Conservation (phyloP, 2,797 vertebrate species). For the Coregonus suidteri region DNA sequence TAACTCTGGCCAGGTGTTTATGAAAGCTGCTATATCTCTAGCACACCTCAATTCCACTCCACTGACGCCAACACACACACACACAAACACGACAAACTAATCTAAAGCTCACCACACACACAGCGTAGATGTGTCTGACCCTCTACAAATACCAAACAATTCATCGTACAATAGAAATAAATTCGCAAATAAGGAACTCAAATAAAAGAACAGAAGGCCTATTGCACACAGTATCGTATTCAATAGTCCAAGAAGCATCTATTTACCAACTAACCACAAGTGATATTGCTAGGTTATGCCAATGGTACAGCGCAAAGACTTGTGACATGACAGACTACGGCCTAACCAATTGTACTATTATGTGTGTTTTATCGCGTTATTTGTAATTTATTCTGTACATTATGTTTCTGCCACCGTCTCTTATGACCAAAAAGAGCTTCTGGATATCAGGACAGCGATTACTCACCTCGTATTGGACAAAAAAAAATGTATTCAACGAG, state of each 20-base stretch:
- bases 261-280: too few species aligned
- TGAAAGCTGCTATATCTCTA: conserved; percentile 36
- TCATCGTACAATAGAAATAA: not conserved
- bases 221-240: not conserved
- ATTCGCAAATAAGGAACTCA: not conserved
- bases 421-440: too few species aligned
- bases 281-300: too few species aligned
- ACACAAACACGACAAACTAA: not conserved
- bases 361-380: too few species aligned
- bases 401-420: too few species aligned
- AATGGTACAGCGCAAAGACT: not conserved
- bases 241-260: not conserved
- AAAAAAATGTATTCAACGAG: too few species aligned
- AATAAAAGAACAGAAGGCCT: not conserved
- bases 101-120: not conserved
- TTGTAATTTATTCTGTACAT: too few species aligned
- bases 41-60: conserved; percentile 11
- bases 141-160: too few species aligned
- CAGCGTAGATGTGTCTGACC: too few species aligned
- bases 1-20: conserved; percentile 68
- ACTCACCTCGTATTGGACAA: too few species aligned
- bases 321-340: not conserved
- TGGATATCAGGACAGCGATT: too few species aligned
- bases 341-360: too few species aligned
- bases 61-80: not conserved